Evolutionary conservation across 1,140 invertebrate genomes (phyloP).

Genomic region (Luehdorfia chinensis): DNA sequence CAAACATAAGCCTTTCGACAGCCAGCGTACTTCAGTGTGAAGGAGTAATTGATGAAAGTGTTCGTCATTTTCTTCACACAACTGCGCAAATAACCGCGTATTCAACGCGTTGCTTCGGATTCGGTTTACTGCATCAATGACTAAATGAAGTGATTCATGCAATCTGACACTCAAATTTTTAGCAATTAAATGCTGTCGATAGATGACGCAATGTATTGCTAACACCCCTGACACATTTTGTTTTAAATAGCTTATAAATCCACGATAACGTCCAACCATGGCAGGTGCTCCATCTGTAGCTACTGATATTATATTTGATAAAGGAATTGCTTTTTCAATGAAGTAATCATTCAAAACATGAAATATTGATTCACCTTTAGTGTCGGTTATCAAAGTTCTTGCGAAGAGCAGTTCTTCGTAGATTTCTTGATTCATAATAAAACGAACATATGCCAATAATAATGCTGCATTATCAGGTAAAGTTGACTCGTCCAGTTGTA

Average conservation of each 20-base stretch:
- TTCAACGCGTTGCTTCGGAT: constrained; percentile 5
- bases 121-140: constrained; percentile 2
- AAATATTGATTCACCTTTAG: constrained; percentile 7
- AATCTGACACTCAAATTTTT: background rate
- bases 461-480: too few species aligned
- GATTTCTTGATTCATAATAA: constrained; percentile 35
- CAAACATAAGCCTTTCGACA: too few species aligned
- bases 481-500: too few species aligned
- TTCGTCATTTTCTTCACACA: too few species aligned
- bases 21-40: too few species aligned
- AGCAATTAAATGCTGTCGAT: background rate
- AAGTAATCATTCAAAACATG: too few species aligned
- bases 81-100: background rate
- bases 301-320: too few species aligned
- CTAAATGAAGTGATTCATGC: constrained; percentile 1
- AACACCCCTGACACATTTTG: constrained; percentile 5
- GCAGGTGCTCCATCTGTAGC: too few species aligned
- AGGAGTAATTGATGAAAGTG: constrained; percentile 6
- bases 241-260: constrained; percentile 1
- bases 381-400: constrained; percentile 9
- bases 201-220: constrained; percentile 2
- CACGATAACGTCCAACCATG: too few species aligned
- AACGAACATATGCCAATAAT: constrained; percentile 48
- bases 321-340: too few species aligned
- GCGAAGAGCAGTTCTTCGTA: too few species aligned